Evolutionary conservation across 1,140 invertebrate genomes (phyloP).

Genomic region (Drosophila nikananu): DNA sequence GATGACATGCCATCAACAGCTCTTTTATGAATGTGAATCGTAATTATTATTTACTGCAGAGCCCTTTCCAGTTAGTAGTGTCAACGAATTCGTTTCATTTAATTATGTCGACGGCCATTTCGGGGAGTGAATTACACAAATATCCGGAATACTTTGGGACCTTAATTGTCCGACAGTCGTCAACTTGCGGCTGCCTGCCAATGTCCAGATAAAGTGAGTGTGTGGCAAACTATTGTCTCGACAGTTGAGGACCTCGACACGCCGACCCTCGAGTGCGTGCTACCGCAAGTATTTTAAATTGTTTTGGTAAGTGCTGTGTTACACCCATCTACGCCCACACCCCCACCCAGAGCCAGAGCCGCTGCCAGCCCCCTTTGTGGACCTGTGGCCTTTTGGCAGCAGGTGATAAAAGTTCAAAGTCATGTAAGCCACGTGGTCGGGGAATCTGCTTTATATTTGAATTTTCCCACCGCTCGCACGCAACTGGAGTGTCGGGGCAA

Average conservation of each 20-base stretch:
- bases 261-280: slow-evolving; percentile 34
- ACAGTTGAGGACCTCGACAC: slow-evolving; percentile 4
- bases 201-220: slow-evolving; percentile 47
- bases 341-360: neutral
- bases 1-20: slow-evolving; percentile 13
- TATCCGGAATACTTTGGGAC: slow-evolving; percentile 24
- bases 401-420: slow-evolving; percentile 76
- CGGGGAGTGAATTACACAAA: slow-evolving; percentile 41
- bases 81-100: slow-evolving; percentile 36
- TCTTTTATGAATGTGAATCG: neutral
- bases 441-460: slow-evolving; percentile 50
- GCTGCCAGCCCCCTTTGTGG: neutral
- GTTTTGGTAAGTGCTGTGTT: slow-evolving; percentile 59
- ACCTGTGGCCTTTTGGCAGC: slow-evolving; percentile 19
- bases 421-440: slow-evolving; percentile 55
- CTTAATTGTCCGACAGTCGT: slow-evolving; percentile 40
- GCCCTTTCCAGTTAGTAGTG: slow-evolving; percentile 18
- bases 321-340: slow-evolving; percentile 25
- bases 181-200: slow-evolving; percentile 37
- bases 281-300: slow-evolving; percentile 64
- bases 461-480: slow-evolving; percentile 26
- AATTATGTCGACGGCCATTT: slow-evolving; percentile 43
- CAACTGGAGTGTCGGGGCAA: slow-evolving; percentile 40
- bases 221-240: slow-evolving; percentile 28
- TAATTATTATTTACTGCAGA: slow-evolving; percentile 30